These are phyloP conservation scores for Sphaerophoria rueppellii DNA, from an alignment of 2,888 invertebrate genomes.

Conservation along the genomic window DNA sequence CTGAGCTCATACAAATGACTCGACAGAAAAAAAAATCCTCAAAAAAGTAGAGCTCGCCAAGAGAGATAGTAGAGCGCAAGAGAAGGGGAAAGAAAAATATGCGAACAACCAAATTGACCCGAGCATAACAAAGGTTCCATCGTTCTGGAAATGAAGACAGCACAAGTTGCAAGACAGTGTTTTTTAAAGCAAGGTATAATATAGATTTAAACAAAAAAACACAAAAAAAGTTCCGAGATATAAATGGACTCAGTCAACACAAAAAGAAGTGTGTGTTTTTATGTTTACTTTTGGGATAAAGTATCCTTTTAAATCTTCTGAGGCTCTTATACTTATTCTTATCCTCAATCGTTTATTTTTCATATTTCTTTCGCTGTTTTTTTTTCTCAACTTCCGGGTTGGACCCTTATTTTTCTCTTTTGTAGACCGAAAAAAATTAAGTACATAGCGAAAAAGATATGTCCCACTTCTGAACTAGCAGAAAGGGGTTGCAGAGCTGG, in stretches of 20 bases:
- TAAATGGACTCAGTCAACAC: constrained; percentile 56
- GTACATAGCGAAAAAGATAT: too few relatives aligned
- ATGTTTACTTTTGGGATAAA: constrained; percentile 50
- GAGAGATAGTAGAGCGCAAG: not conserved
- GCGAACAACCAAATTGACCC: constrained; percentile 19
- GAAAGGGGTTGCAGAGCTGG: too few relatives aligned
- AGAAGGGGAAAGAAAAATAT: constrained; percentile 15
- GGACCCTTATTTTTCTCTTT: not conserved
- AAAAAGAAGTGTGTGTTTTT: constrained; percentile 37
- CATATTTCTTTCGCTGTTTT: not conserved
- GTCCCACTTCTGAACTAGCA: too few relatives aligned
- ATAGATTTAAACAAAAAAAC: too few relatives aligned
- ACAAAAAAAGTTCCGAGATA: too few relatives aligned
- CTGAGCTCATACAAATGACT: not conserved
- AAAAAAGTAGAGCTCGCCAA: not conserved
- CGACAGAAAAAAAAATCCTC: not conserved
- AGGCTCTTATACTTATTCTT: constrained; percentile 27
- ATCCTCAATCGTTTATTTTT: constrained; percentile 36
- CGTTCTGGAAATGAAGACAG: constrained; percentile 32
- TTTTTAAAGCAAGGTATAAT: constrained; percentile 19
- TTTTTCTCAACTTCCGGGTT: constrained; percentile 31
- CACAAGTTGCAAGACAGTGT: not conserved
- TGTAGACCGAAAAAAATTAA: not conserved
- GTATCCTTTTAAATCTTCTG: constrained; percentile 42
- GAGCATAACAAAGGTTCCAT: constrained; percentile 54